Percentiles rank a stretch among this genome's conserved stretches.
Conservation (phyloP, 1,140 invertebrate species). For the Rhopalosiphum padi region DNA sequence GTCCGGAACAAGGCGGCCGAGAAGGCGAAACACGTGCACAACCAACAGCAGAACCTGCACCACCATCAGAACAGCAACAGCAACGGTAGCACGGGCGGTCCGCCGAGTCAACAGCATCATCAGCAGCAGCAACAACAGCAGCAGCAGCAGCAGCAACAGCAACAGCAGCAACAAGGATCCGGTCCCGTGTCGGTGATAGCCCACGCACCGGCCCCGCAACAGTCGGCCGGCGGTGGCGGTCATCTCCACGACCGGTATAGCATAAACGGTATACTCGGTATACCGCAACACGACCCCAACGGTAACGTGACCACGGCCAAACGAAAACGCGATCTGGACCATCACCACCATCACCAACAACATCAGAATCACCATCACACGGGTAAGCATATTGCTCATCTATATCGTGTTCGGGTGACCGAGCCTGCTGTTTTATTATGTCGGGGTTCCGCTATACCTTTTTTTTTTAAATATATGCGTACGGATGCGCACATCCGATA, state of each 20-base stretch:
- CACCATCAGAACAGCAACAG: slow-evolving; percentile 67
- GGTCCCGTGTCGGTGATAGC: slow-evolving; percentile 59
- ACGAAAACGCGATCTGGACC: slow-evolving; percentile 74
- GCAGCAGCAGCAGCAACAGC: slow-evolving; percentile 59
- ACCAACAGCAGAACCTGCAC: slow-evolving; percentile 72
- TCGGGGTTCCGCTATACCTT: background rate
- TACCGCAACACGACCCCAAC: slow-evolving; percentile 76
- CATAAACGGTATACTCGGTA: slow-evolving; percentile 94
- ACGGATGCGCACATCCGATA: background rate
- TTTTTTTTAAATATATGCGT: background rate
- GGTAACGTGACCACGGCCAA: slow-evolving; percentile 72
- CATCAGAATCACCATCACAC: slow-evolving; percentile 57
- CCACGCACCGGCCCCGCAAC: slow-evolving; percentile 59
- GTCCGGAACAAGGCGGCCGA: slow-evolving; percentile 95
- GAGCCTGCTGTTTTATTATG: too few species aligned
- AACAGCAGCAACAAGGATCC: slow-evolving; percentile 54
- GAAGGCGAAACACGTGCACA: slow-evolving; percentile 90
- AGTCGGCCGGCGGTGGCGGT: slow-evolving; percentile 4
- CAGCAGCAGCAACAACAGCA: slow-evolving; percentile 59
- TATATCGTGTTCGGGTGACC: background rate
- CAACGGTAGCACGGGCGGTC: slow-evolving; percentile 60
- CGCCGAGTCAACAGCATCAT: slow-evolving; percentile 62
- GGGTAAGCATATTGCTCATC: slow-evolving; percentile 5
- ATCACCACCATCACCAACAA: slow-evolving; percentile 64
- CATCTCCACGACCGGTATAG: slow-evolving; percentile 77